These are phyloP conservation scores for Cladopsammia gracilis DNA, from an alignment of 64 coral and sea anemone species.

Conservation along the genomic window DNA sequence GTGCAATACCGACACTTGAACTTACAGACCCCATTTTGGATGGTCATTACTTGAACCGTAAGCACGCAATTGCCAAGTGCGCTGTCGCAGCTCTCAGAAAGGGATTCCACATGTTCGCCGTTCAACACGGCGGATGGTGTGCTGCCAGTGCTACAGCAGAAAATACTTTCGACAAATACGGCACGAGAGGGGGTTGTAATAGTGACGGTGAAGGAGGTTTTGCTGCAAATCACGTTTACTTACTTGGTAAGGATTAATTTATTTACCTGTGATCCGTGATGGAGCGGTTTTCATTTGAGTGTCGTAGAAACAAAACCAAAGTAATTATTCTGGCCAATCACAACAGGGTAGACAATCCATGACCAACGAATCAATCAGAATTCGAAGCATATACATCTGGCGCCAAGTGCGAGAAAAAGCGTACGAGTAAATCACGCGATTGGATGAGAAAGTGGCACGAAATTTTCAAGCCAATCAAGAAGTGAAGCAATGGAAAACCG, in stretches of 20 bases:
- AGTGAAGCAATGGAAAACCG: too few species aligned
- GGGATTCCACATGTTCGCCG: slow-evolving; percentile 36
- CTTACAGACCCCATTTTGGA: slow-evolving; percentile 22
- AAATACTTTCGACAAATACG: slow-evolving; percentile 51
- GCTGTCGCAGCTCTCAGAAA: slow-evolving; percentile 35
- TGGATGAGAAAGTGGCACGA: too few species aligned
- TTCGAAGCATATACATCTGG: too few species aligned
- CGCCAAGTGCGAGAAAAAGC: too few species aligned
- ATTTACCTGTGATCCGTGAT: too few species aligned
- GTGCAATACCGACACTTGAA: slow-evolving; percentile 57
- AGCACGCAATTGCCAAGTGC: slow-evolving; percentile 53
- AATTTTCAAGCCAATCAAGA: too few species aligned
- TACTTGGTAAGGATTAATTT: background rate
- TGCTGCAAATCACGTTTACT: slow-evolving; percentile 74
- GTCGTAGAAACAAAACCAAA: too few species aligned
- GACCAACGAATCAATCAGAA: too few species aligned
- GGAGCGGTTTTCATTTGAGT: too few species aligned
- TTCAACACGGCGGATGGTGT: slow-evolving; percentile 69
- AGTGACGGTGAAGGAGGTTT: slow-evolving; percentile 59
- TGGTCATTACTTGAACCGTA: background rate
- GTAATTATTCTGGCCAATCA: too few species aligned
- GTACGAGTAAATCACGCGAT: too few species aligned
- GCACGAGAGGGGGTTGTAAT: background rate
- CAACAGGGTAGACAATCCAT: too few species aligned
- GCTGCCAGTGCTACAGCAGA: slow-evolving; percentile 5